These are phyloP conservation scores for Shinisaurus crocodilurus DNA, from an alignment of 2,113 vertebrate genomes.

Conservation along the genomic window DNA sequence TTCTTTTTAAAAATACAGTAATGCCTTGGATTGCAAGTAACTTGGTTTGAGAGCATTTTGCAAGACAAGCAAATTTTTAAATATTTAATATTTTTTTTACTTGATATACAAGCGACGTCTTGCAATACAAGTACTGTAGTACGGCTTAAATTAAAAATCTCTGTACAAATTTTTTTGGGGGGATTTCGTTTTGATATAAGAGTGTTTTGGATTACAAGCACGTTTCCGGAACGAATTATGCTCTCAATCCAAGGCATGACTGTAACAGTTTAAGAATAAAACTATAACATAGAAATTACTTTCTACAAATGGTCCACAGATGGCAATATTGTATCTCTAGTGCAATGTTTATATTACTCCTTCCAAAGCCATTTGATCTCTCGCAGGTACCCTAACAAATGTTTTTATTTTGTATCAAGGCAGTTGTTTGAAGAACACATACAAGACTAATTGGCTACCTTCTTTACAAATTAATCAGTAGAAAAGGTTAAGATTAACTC, in stretches of 20 bases:
- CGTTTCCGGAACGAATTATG: too few species aligned
- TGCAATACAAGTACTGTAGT: too few species aligned
- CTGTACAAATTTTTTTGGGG: too few species aligned
- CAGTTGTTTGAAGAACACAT: neutral
- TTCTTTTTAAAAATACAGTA: neutral
- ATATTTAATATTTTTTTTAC: too few species aligned
- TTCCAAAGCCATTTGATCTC: fast-evolving
- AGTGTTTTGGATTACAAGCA: too few species aligned
- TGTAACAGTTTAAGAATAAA: neutral
- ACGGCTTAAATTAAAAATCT: too few species aligned
- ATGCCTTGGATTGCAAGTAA: too few species aligned
- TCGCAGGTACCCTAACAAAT: neutral
- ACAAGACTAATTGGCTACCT: conserved; percentile 24
- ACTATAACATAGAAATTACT: neutral
- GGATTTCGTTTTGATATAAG: too few species aligned
- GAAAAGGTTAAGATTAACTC: conserved; percentile 32
- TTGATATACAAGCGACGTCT: too few species aligned
- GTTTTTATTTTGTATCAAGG: neutral
- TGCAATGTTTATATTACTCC: fast-evolving
- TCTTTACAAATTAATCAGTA: conserved; percentile 6
- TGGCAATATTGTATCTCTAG: conserved; percentile 65
- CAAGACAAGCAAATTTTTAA: too few species aligned
- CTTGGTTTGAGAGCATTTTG: too few species aligned
- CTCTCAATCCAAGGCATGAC: too few species aligned
- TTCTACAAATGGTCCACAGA: conserved; percentile 58